Evolutionary conservation across 2,888 invertebrate genomes (phyloP), one percentile per base, ranked within the genome.

Genomic region (Sabatieria punctata): DNA sequence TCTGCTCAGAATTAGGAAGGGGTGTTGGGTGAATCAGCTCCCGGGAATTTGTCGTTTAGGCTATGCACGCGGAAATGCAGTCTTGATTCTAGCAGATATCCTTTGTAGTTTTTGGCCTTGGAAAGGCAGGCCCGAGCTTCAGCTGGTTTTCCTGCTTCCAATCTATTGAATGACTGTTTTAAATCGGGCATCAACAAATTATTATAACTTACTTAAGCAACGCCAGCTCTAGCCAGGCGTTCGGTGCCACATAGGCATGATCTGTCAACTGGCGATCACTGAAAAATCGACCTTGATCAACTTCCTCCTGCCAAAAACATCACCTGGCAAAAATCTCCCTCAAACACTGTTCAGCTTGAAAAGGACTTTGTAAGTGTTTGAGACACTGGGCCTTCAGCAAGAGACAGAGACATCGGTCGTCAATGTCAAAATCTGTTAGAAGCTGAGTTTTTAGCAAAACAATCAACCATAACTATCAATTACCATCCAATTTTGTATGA

Each of bases 331-430:
- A 68, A 11, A 79, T 76, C 51, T 73, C 72, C 56, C 71, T 73
- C 47, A 82, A 73, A 62, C 78, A 78, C 61, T 80, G 77, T 52
- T 85, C 75, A 0, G 91, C 85, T 58, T 82, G 77, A 22, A 78
- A 70, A 2, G 79, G 77, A 61, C 79, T 77, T 22, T 77, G 76
- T 75, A 88, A 77, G 59, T 81, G 79, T 42, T 80, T 71, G 27
- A 88, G 73, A 62, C 83, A 81, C 46, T 83, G 79, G 1, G 86
- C 91, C 65, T 83, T 81, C 52, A 93, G 65, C 55, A 84, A 73
- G 30, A 80, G 69, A 27, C 82, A 68, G 41, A 93, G 70, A 2
- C 79, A 82, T 51, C 65, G 65, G 57, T 69, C 67, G 56, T 70
- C 69, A 40, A 53, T 53, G 54, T 57, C 65, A 50, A 58, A 59